Percentiles rank a stretch among this genome's conserved stretches.
Evolutionary conservation across 2,888 invertebrate genomes (phyloP).

Genomic region (Limnephilus rhombicus): DNA sequence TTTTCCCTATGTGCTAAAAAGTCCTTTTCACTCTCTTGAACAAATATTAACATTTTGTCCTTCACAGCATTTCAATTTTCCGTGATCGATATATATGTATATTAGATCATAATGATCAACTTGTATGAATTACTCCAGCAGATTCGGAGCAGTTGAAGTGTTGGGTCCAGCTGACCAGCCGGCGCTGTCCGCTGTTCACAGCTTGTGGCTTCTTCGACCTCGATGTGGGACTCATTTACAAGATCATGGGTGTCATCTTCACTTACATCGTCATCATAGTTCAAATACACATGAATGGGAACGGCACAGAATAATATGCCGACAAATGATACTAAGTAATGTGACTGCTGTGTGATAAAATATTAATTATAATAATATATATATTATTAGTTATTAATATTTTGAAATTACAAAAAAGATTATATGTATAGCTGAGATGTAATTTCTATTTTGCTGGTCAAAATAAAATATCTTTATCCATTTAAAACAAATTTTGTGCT

Average conservation of each 20-base stretch:
- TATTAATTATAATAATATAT: neutral
- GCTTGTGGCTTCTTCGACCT: conserved; percentile 47
- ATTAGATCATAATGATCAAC: neutral
- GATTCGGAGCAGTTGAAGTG: conserved; percentile 2
- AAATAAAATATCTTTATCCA: no score
- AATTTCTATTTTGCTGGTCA: no score
- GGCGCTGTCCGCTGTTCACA: conserved; percentile 29
- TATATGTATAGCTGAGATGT: no score
- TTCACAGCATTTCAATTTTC: no score
- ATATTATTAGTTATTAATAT: no score
- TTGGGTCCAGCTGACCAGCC: conserved; percentile 7
- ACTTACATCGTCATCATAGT: conserved; percentile 39
- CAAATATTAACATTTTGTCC: no score
- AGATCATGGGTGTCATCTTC: conserved; percentile 16
- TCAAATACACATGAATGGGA: conserved; percentile 22
- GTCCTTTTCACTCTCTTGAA: no score
- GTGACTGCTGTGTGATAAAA: neutral
- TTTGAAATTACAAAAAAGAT: no score
- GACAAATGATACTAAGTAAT: neutral
- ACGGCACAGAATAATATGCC: neutral
- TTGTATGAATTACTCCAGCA: neutral
- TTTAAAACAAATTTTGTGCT: no score
- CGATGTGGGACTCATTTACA: conserved; percentile 6
- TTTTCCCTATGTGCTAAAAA: no score
- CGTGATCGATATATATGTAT: no score